Evolutionary conservation across 2,888 invertebrate genomes (phyloP), one percentile per base, ranked within the genome.

Genomic region (Coecobrya sp.): DNA sequence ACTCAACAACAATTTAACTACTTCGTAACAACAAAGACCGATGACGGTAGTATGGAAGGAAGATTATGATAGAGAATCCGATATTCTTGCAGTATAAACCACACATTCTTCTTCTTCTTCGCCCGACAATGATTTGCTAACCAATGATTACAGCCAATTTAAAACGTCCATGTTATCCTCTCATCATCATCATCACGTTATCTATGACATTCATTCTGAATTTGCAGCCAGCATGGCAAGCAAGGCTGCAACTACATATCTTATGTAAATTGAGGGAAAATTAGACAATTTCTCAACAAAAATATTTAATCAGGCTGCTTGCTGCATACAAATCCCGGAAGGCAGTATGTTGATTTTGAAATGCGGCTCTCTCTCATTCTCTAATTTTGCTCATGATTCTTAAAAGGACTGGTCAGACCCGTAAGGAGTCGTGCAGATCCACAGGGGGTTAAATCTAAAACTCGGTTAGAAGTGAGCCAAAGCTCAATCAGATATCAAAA

Each of bases 1-100:
- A 87, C 86, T 76, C 82, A 76, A 76, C 76, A 76, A 76, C 76
- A 49, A 76, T 76, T 65, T 49, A 76, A 76, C 49, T 49, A 76
- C 49, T 22, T 13, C 1, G 0, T 76, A 8, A 49, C 5, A 76
- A 45, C 22, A 13, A 73, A 22, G 42, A 45, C 76, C 8, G 76
- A 13, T 76, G 45, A 25, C 25, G 76, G 76, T 49, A 76, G 76
- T 76, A 76, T 49, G 76, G 76, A 76, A 76, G 76, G 70, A 73
- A 19, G 70, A 36, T 8, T 45, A 76, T 76, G 11, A 76, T n/a
- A n/a, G 16, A 11, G 76, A 45, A 49, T 76, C 76, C 76, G 49
- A 49, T 30, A 25, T 49, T 76, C 76, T 76, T 76, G 76, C 76
- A 76, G 49, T 49, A 25, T 22, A 25, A 76, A 49, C 76, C 81